A percentile compares a stretch with the other conserved stretches of the same genome.
phyloP scores from a whole-genome alignment of 92 coral and sea anemone genomes.

The Palythoa grandis region DNA sequence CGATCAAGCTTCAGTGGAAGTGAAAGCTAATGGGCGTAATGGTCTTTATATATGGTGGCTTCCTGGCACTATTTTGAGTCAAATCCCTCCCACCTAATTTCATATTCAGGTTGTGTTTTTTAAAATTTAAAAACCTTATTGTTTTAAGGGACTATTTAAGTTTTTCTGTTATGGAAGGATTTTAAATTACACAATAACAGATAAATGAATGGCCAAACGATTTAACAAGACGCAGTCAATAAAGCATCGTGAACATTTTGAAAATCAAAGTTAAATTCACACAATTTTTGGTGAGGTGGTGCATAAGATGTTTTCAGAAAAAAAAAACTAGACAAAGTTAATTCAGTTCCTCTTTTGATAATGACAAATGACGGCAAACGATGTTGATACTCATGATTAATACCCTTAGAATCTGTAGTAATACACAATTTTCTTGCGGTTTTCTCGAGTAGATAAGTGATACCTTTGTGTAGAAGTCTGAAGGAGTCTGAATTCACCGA shows the following conservation, averaged over 20 bases:
- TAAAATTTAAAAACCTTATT: background rate
- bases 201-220: too few species aligned
- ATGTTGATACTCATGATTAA: too few species aligned
- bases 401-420: too few species aligned
- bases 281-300: too few species aligned
- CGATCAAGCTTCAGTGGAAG: background rate
- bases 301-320: too few species aligned
- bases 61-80: background rate
- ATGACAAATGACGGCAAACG: too few species aligned
- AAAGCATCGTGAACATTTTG: background rate
- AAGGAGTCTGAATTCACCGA: background rate
- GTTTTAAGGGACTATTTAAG: background rate
- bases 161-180: background rate
- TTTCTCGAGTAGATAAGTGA: too few species aligned
- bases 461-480: background rate
- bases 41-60: background rate
- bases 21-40: background rate
- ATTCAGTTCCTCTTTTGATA: too few species aligned
- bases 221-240: background rate
- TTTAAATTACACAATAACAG: background rate
- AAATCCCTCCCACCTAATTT: background rate
- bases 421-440: too few species aligned
- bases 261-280: background rate
- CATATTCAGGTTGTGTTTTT: background rate
- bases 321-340: too few species aligned